Percentiles rank a stretch among this genome's conserved stretches.
Conservation (phyloP, 2,888 invertebrate genomes). For the Periphyllus acericola region DNA sequence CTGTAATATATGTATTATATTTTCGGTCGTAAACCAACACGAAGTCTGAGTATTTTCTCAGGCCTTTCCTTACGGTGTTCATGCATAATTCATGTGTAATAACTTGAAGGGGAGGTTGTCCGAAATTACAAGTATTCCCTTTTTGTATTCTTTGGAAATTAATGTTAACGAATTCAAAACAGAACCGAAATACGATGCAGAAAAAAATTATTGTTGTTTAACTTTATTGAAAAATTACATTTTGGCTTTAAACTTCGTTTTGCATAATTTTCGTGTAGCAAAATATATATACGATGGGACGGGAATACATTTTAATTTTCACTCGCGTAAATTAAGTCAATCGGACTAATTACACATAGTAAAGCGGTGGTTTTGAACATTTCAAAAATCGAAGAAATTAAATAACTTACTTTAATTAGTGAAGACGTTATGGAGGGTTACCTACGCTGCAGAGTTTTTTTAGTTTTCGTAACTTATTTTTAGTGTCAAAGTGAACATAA, state of each 20-base stretch:
- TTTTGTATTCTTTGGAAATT: conserved; percentile 48
- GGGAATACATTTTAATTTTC: conserved; percentile 11
- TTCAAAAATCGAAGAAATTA: too few relatives aligned
- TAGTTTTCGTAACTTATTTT: neutral
- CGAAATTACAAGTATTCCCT: conserved; percentile 53
- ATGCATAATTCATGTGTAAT: conserved; percentile 54
- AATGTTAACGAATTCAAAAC: conserved; percentile 56
- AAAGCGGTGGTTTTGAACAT: too few relatives aligned
- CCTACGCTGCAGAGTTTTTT: too few relatives aligned
- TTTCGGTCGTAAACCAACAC: neutral
- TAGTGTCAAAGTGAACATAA: neutral
- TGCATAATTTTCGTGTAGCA: conserved; percentile 8
- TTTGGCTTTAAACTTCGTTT: conserved; percentile 16
- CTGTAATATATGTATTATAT: neutral
- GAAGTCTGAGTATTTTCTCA: conserved; percentile 13
- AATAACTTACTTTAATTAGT: too few relatives aligned
- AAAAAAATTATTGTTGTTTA: conserved; percentile 51
- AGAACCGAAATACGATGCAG: neutral
- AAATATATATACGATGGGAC: neutral
- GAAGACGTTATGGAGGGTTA: too few relatives aligned
- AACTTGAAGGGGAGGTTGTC: conserved; percentile 13
- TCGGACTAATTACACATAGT: neutral
- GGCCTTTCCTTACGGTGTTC: conserved; percentile 10
- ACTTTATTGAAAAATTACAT: conserved; percentile 52
- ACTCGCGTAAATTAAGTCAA: neutral